Conservation (phyloP, 2,888 invertebrate species). For the Spodoptera picta region DNA sequence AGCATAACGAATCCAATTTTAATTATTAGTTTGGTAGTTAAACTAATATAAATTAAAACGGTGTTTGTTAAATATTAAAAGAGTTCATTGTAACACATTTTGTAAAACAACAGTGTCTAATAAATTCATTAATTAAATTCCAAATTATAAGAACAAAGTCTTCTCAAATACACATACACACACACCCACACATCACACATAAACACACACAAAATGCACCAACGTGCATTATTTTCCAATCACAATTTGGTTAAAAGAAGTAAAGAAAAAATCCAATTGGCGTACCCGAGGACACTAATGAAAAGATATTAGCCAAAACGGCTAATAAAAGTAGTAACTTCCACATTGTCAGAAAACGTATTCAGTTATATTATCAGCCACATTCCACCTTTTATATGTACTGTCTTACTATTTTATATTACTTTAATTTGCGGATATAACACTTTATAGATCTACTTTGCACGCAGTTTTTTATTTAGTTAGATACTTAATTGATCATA, state of each 20-base stretch:
- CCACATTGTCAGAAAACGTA: constrained; percentile 46
- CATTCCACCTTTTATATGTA: constrained; percentile 34
- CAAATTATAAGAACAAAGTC: too few species aligned
- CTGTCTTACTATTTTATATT: constrained; percentile 4
- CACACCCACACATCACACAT: too few species aligned
- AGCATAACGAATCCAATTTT: too few species aligned
- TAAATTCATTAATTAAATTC: too few species aligned
- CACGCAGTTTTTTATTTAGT: constrained; percentile 1
- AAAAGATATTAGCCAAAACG: constrained; percentile 30
- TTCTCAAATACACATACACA: too few species aligned
- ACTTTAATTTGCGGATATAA: constrained; percentile 39
- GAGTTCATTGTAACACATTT: too few species aligned
- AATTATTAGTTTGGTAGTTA: too few species aligned
- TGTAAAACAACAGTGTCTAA: too few species aligned
- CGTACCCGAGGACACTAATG: constrained; percentile 28
- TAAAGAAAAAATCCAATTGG: not conserved
- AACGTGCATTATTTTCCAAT: not conserved
- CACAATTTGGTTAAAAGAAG: not conserved
- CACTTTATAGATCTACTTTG: constrained; percentile 10
- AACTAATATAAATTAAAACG: too few species aligned
- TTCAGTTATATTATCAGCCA: constrained; percentile 1
- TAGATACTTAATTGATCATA: constrained; percentile 26
- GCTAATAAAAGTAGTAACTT: constrained; percentile 36
- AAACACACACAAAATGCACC: not conserved
- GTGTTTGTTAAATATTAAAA: too few species aligned